Evolutionary conservation across 2,888 invertebrate genomes (phyloP).

Genomic region (Microplitis deprimator): DNA sequence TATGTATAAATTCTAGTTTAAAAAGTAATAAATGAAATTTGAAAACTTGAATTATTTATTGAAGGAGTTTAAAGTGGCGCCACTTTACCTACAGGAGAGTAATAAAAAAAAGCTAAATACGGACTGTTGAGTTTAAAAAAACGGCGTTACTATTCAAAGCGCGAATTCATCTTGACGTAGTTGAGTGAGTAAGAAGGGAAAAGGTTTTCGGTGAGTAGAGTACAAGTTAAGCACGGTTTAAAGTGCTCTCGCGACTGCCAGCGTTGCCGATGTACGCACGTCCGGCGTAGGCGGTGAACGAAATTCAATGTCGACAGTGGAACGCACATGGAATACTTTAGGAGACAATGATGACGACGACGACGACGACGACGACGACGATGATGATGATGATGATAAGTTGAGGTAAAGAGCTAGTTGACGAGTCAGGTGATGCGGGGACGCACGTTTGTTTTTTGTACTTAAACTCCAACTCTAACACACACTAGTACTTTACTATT

Average conservation of each 20-base stretch:
- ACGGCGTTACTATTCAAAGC: conserved; percentile 26
- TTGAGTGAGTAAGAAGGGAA: conserved; percentile 3
- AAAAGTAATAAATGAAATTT: background rate
- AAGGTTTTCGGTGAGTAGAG: conserved; percentile 22
- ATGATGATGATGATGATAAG: background rate
- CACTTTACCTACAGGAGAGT: background rate
- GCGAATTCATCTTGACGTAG: conserved; percentile 11
- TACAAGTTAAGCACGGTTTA: conserved; percentile 17
- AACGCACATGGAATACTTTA: conserved; percentile 49
- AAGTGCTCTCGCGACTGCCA: conserved; percentile 41
- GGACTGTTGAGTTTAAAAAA: background rate
- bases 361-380: background rate
- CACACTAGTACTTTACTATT: background rate
- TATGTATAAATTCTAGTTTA: background rate
- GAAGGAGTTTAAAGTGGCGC: background rate
- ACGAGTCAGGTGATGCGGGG: background rate
- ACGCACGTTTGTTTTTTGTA: background rate
- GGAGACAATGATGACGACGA: conserved; percentile 6
- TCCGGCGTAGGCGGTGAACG: conserved; percentile 48
- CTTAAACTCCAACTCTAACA: background rate
- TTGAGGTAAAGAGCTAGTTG: background rate
- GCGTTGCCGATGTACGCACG: conserved; percentile 33
- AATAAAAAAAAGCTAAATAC: conserved; percentile 1
- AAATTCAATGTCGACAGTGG: conserved; percentile 50
- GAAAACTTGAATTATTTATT: background rate